Evolutionary conservation across 2,797 vertebrate species (phyloP).

Genomic region (Balearica regulorum): DNA sequence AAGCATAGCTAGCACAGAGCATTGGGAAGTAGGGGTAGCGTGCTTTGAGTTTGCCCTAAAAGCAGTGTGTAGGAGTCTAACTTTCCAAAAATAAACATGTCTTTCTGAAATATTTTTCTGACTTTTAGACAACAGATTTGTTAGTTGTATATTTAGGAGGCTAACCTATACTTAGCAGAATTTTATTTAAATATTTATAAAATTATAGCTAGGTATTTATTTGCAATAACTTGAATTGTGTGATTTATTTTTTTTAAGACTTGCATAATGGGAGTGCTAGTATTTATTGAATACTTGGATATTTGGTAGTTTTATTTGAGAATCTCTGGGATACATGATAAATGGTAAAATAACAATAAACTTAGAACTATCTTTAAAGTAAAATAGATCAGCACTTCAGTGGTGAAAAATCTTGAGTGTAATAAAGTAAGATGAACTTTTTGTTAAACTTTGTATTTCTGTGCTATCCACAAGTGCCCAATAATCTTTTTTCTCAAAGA

Average conservation of each 20-base stretch:
- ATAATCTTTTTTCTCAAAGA: not conserved
- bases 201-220: conserved; percentile 51
- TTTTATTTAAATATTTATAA: conserved; percentile 50
- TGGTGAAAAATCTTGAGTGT: not conserved
- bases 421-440: not conserved
- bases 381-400: not conserved
- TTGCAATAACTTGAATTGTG: conserved; percentile 7
- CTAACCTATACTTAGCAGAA: not conserved
- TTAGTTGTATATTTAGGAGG: not conserved
- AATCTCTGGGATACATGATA: not conserved
- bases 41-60: not conserved
- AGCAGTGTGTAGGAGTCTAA: not conserved
- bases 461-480: conserved; percentile 14
- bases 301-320: conserved; percentile 30
- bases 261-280: not conserved
- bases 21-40: not conserved
- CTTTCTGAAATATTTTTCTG: not conserved
- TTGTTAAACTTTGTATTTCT: not conserved
- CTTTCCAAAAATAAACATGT: not conserved
- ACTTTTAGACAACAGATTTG: not conserved
- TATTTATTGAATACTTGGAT: conserved; percentile 51
- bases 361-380: not conserved
- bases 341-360: not conserved
- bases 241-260: not conserved
- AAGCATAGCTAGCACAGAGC: not conserved